A percentile compares a stretch with the other conserved stretches of the same genome.
Conservation (phyloP, 2,113 vertebrate genomes). For the Sula dactylatra region DNA sequence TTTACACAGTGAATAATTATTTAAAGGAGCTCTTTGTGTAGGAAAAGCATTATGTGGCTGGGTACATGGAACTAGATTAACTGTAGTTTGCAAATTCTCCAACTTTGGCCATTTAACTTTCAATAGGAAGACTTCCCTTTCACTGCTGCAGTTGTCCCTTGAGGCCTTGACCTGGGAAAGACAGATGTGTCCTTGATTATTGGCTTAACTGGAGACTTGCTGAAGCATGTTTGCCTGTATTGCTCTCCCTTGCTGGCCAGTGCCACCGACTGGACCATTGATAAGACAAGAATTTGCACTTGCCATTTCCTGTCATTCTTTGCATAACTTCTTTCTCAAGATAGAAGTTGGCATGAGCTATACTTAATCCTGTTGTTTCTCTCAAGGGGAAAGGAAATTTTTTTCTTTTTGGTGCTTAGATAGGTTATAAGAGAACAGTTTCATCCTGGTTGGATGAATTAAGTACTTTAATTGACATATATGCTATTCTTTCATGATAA, state of each 20-base stretch:
- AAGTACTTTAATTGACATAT: neutral
- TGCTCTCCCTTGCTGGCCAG: neutral
- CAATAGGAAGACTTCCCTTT: neutral
- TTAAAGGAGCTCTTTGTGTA: neutral
- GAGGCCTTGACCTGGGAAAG: neutral
- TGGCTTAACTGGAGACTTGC: neutral
- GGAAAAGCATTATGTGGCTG: neutral
- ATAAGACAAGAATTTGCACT: neutral
- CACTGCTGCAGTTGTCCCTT: neutral
- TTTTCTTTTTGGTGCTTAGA: neutral
- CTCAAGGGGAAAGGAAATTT: neutral
- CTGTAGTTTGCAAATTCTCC: neutral
- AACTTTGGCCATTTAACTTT: neutral
- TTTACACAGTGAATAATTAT: conserved; percentile 33
- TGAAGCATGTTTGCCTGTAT: neutral
- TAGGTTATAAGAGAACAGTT: neutral
- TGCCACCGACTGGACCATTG: neutral
- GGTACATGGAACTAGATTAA: neutral
- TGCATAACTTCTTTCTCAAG: neutral
- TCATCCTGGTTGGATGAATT: neutral
- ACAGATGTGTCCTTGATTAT: neutral
- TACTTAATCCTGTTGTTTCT: neutral
- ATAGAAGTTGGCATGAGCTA: neutral
- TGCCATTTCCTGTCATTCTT: neutral
- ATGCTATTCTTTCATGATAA: neutral